Base-by-base conservation (phyloP, 2,113 vertebrate species). In the Serilophus lunatus region DNA sequence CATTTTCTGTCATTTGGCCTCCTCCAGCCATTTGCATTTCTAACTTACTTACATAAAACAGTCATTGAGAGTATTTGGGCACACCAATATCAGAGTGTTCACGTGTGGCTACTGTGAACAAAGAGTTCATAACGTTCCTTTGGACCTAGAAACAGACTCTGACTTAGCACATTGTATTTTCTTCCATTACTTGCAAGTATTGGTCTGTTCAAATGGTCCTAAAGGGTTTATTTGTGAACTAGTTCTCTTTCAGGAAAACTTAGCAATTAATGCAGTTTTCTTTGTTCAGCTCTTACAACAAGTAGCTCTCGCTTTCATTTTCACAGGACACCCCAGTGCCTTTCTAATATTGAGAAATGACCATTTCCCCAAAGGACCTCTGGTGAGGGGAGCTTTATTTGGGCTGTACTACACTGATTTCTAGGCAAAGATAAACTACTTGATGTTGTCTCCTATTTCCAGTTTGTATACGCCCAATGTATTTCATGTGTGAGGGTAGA, bases 21-120 rank as follows among this genome's bases (percentile, higher is more conserved):
- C 31, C 49, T 87, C 16, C 57, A 85, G 10, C 29, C 12, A 13
- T 70, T 65, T 66, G 12, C 19, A 50, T 86, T 86, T 18, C 4
- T 53, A 36, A 13, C n/a, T 60, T 36, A n/a, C 18, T 51, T 29
- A 12, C 0, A 0, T 45, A 59, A 75, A 88, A n/a, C 38, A 33
- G 4, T 23, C 25, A 6, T 1, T 66, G 29, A 54, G 33, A 47
- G 8, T 59, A 11, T 69, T 80, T 82, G 40, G 51, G 26, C 29
- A 51, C 18, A 13, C 20, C 59, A 44, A 1, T n/a, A 36, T 33
- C 54, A 45, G 22, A 64, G 25, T 18, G 47, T 45, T 59, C 68
- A 79, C 20, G 51, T 1, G 0, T 28, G 40, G 47, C 26, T 91
- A 4, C 47, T 1, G 1, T 31, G 26, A 81, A 35, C 2, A 59